phyloP scores from a whole-genome alignment of 1,140 invertebrate genomes.

The Thrips palmi region DNA sequence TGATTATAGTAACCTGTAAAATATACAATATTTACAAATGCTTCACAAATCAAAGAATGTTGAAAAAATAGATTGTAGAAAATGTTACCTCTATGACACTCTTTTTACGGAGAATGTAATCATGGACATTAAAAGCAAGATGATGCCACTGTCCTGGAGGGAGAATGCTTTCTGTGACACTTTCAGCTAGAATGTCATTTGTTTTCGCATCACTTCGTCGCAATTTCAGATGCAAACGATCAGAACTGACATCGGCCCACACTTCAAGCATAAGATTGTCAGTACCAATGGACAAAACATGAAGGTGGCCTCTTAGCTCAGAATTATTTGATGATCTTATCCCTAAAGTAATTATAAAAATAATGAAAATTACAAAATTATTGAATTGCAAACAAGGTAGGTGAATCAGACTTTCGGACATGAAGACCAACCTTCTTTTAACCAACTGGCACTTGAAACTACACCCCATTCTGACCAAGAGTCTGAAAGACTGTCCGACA shows the following conservation, averaged over 20 bases:
- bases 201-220: slow-evolving; percentile 32
- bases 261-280: slow-evolving; percentile 25
- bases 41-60: slow-evolving; percentile 5
- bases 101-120: slow-evolving; percentile 33
- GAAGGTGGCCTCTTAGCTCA: too few relatives aligned
- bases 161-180: slow-evolving; percentile 23
- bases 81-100: slow-evolving; percentile 24
- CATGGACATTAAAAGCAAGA: slow-evolving; percentile 37
- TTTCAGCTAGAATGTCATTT: slow-evolving; percentile 31
- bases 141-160: slow-evolving; percentile 34
- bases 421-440: too few relatives aligned
- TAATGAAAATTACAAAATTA: too few relatives aligned
- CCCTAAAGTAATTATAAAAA: too few relatives aligned
- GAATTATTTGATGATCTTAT: slow-evolving; percentile 1
- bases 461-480: too few relatives aligned
- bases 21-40: slow-evolving; percentile 1
- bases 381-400: too few relatives aligned
- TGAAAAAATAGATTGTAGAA: too few relatives aligned
- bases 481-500: too few relatives aligned
- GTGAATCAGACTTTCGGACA: too few relatives aligned
- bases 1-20: slow-evolving; percentile 28
- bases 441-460: too few relatives aligned
- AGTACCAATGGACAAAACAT: slow-evolving; percentile 33
- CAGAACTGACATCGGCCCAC: slow-evolving; percentile 13
- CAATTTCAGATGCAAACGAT: slow-evolving; percentile 21